A percentile compares a stretch with the other conserved stretches of the same genome.
phyloP scores from a whole-genome alignment of 2,797 vertebrate genomes.

The Alcedo quadribrachys region DNA sequence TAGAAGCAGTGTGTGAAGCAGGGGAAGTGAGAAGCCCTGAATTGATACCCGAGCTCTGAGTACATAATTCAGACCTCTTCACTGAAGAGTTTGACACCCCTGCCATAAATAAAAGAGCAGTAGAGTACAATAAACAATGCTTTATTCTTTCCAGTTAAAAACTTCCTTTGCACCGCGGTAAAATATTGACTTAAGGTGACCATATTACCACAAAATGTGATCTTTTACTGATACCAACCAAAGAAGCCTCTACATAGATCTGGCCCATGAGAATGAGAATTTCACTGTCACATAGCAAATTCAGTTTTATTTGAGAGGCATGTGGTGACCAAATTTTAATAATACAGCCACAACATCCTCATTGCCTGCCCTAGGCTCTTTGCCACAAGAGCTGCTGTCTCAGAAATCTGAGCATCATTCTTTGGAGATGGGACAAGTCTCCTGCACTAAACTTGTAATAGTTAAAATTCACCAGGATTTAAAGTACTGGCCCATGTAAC shows the following conservation, averaged over 20 bases:
- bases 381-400: neutral
- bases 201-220: conserved; percentile 32
- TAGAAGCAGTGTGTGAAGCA: neutral
- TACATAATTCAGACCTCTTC: conserved; percentile 42
- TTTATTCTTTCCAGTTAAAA: conserved; percentile 47
- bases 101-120: conserved; percentile 43
- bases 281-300: neutral
- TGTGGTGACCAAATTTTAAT: neutral
- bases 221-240: neutral
- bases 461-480: neutral
- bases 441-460: neutral
- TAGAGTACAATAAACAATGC: conserved; percentile 10
- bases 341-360: neutral
- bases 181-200: conserved; percentile 55
- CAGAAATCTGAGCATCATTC: neutral
- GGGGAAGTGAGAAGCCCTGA: conserved; percentile 26
- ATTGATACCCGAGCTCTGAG: neutral
- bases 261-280: neutral
- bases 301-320: neutral
- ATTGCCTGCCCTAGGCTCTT: neutral
- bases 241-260: neutral
- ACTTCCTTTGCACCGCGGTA: conserved; percentile 44
- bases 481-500: neutral
- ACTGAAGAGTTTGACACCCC: conserved; percentile 48
- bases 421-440: neutral